phyloP scores from a whole-genome alignment of 2,797 vertebrate genomes.

The Pitangus sulphuratus region DNA sequence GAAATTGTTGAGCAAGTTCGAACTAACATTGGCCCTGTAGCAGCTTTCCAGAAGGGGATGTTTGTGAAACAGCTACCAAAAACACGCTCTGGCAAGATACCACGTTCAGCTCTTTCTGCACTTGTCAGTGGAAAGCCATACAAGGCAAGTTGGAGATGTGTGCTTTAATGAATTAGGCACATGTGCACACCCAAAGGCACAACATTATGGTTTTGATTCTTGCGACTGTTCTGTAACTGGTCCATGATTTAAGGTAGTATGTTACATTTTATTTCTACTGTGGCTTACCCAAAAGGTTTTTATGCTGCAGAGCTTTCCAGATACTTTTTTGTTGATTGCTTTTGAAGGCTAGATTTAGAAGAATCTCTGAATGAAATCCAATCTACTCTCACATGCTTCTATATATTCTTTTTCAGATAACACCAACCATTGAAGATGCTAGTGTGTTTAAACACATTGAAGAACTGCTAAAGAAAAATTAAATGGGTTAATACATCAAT shows the following conservation, averaged over 20 bases:
- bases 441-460: conserved; percentile 87
- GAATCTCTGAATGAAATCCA: background rate
- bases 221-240: background rate
- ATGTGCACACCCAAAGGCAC: accelerated
- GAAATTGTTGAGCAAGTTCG: conserved; percentile 88
- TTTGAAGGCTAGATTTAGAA: background rate
- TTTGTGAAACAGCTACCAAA: conserved; percentile 90
- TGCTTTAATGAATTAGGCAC: background rate
- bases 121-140: conserved; percentile 91
- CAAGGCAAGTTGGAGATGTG: conserved; percentile 75
- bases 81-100: conserved; percentile 96
- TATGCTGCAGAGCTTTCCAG: background rate
- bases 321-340: background rate
- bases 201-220: background rate
- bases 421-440: conserved; percentile 93
- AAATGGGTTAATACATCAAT: background rate
- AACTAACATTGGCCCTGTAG: conserved; percentile 89
- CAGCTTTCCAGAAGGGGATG: conserved; percentile 87
- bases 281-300: background rate
- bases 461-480: conserved; percentile 74
- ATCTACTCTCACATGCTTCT: background rate
- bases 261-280: background rate
- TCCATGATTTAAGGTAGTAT: background rate
- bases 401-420: conserved; percentile 78
- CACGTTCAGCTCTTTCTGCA: conserved; percentile 86